Evolutionary conservation across 2,113 vertebrate species (phyloP), one percentile per base, ranked within the genome.

Genomic region (Cercocebus atys): DNA sequence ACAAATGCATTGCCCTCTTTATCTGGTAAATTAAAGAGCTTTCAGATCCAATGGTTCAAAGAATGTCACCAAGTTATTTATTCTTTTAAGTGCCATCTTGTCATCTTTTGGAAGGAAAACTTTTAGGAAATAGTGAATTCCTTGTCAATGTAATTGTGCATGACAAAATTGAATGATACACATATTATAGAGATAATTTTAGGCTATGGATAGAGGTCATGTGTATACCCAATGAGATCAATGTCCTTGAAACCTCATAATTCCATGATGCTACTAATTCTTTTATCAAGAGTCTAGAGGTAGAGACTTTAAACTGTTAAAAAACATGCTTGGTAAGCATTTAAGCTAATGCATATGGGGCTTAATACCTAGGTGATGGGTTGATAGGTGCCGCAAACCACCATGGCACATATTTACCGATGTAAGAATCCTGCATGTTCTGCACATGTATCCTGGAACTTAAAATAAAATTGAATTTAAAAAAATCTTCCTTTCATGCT

Each of bases 231-330:
- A 55, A 50, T 61, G 40, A 86, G 14, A 82, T 59, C 22, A 8
- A 1, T 13, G 3, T 43, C 78, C 38, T 90, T 64, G 38, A 68
- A 50, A 52, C 2, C 20, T 96, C 38, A 35, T 59, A 3, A 47
- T 23, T 92, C 38, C 40, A 22, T 61, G 27, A 73, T 38, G 18
- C 23, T 85, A 81, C 50, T 87, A 78, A 73, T 85, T 95, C 25
- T 78, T 94, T 94, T 93, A 78, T 59, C 38, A 83, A 96, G 17
- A 90, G 52, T 66, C 50, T 47, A 25, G 83, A 92, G 50, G 70
- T 23, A 92, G 55, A 88, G 45, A 88, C 5, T 82, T 82, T 81
- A 61, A 91, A 66, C 86, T 82, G 72, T 85, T 81, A 70, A 88
- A 35, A 64, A 64, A 30, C 27, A 30, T 2, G 61, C 61, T 64